Conservation (phyloP, 2,888 invertebrate species). For the Nomada flava region DNA sequence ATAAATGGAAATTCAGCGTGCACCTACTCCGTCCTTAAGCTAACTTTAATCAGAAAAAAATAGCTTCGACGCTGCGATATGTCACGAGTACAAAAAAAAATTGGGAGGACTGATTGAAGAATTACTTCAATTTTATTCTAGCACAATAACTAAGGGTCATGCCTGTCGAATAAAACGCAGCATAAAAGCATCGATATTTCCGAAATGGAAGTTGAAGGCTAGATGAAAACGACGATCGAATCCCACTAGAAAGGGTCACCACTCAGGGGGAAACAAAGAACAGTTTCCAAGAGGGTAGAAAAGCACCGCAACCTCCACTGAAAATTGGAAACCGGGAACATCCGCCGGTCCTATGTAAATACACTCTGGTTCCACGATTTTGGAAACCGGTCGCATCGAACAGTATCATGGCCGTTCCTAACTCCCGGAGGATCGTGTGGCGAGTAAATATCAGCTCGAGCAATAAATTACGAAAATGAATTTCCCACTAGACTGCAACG, state of each 20-base stretch:
- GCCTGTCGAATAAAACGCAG: background rate
- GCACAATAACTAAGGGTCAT: no score
- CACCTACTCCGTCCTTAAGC: constrained; percentile 24
- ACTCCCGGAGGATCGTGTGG: background rate
- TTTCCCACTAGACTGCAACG: no score
- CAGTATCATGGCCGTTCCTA: constrained; percentile 11
- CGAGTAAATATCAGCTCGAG: background rate
- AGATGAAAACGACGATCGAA: background rate
- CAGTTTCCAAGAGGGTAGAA: background rate
- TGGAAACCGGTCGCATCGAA: constrained; percentile 39
- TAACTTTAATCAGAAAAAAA: background rate
- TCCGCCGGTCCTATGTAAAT: constrained; percentile 44
- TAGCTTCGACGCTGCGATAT: no score
- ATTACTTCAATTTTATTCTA: no score
- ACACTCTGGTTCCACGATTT: constrained; percentile 22
- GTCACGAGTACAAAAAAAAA: no score
- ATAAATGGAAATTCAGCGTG: constrained; percentile 49
- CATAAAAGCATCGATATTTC: background rate
- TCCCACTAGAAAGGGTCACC: background rate
- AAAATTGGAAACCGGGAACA: constrained; percentile 40
- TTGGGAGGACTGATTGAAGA: no score
- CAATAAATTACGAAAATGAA: no score
- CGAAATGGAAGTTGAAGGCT: background rate
- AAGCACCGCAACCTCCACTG: background rate
- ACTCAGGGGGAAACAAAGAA: constrained; percentile 2